Evolutionary conservation across 2,888 invertebrate species (phyloP).

Genomic region (Drosophila borealis): DNA sequence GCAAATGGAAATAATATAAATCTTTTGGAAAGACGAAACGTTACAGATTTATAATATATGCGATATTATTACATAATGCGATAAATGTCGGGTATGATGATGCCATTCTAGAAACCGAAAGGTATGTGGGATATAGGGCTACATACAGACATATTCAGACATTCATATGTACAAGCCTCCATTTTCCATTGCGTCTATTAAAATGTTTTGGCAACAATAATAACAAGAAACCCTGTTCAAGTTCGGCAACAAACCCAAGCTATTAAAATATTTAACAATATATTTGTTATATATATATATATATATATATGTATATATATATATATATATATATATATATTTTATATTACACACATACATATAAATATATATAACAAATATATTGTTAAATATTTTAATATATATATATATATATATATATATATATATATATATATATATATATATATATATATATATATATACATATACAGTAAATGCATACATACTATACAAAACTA

Average conservation of each 20-base stretch:
- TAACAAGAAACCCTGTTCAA: constrained; percentile 51
- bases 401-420: constrained; percentile 48
- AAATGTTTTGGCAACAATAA: constrained; percentile 44
- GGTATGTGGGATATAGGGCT: neutral
- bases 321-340: too few species aligned
- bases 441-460: constrained; percentile 50
- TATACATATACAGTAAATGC: constrained; percentile 43
- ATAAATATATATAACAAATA: constrained; percentile 50
- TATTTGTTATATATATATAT: constrained; percentile 36
- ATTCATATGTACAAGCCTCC: constrained; percentile 15
- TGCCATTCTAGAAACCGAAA: constrained; percentile 15
- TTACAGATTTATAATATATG: constrained; percentile 12
- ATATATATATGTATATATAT: constrained; percentile 49
- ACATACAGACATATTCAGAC: constrained; percentile 15
- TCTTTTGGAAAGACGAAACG: constrained; percentile 14
- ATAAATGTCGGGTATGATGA: constrained; percentile 18
- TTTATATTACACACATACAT: too few species aligned
- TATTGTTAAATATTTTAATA: too few species aligned
- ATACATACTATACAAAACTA: constrained; percentile 64
- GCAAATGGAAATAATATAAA: constrained; percentile 13
- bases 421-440: constrained; percentile 50
- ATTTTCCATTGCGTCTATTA: constrained; percentile 27
- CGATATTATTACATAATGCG: constrained; percentile 2
- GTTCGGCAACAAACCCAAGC: constrained; percentile 29
- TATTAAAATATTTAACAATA: constrained; percentile 40